phyloP scores from a whole-genome alignment of 1,140 invertebrate genomes.

The Tribolium castaneum region DNA sequence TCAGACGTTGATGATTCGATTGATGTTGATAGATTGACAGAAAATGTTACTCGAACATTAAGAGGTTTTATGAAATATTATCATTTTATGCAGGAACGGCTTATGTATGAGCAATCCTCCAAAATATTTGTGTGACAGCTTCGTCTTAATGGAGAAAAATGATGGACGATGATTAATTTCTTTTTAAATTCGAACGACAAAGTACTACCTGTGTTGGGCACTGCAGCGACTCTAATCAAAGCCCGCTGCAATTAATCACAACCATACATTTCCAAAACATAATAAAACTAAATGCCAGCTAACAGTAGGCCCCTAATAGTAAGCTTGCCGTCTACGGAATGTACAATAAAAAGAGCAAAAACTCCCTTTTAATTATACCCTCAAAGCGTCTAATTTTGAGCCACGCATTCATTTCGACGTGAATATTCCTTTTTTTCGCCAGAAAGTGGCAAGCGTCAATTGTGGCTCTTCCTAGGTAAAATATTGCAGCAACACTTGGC shows the following conservation, averaged over 20 bases:
- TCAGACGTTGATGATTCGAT: conserved; percentile 38
- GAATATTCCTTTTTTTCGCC: background rate
- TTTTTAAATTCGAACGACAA: conserved; percentile 30
- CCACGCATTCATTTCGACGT: too few species aligned
- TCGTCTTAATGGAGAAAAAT: conserved; percentile 38
- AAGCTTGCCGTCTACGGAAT: too few species aligned
- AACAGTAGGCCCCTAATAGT: too few species aligned
- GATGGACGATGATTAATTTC: conserved; percentile 38
- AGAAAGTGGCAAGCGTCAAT: background rate
- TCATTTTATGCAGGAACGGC: conserved; percentile 30
- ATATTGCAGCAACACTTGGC: conserved; percentile 55
- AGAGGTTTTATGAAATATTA: conserved; percentile 36
- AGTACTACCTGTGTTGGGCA: conserved; percentile 19
- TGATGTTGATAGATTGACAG: conserved; percentile 41
- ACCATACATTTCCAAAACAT: background rate
- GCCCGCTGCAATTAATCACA: background rate
- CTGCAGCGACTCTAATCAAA: background rate
- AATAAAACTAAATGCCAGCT: background rate
- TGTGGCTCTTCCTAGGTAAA: conserved; percentile 40
- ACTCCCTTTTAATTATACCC: too few species aligned
- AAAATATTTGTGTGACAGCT: conserved; percentile 33
- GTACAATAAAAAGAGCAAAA: too few species aligned
- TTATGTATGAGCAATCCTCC: conserved; percentile 39
- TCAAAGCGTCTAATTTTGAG: too few species aligned
- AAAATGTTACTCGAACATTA: conserved; percentile 34